Evolutionary conservation across 1,140 invertebrate genomes (phyloP).

Genomic region (Pogonus chalceus): DNA sequence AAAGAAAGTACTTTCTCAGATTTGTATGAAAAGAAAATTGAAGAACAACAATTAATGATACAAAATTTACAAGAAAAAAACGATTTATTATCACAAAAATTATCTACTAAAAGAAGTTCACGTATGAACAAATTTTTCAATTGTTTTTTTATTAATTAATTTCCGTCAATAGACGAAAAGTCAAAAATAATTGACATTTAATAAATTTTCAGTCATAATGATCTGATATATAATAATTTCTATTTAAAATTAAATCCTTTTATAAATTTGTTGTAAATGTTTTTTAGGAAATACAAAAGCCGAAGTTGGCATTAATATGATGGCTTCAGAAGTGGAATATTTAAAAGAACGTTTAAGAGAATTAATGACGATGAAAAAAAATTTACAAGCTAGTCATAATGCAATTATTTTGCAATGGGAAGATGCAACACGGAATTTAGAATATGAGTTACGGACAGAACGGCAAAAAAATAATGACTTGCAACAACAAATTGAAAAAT

Average conservation of each 20-base stretch:
- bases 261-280: background rate
- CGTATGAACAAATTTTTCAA: too few relatives aligned
- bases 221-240: too few relatives aligned
- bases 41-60: background rate
- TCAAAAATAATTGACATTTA: too few relatives aligned
- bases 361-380: background rate
- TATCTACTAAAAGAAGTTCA: background rate
- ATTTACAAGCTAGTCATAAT: background rate
- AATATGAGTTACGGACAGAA: background rate
- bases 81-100: background rate
- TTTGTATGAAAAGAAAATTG: background rate
- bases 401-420: background rate
- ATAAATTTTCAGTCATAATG: too few relatives aligned
- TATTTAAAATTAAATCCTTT: background rate
- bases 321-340: background rate
- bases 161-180: too few relatives aligned
- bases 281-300: constrained; percentile 1
- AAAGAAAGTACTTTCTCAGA: background rate
- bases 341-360: background rate
- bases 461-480: background rate
- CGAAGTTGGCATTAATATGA: background rate
- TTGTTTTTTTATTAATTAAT: too few relatives aligned
- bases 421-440: background rate
- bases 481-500: background rate
- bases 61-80: background rate